Base-by-base conservation (phyloP, 2,888 invertebrate species). In the Campoletis raptor region DNA sequence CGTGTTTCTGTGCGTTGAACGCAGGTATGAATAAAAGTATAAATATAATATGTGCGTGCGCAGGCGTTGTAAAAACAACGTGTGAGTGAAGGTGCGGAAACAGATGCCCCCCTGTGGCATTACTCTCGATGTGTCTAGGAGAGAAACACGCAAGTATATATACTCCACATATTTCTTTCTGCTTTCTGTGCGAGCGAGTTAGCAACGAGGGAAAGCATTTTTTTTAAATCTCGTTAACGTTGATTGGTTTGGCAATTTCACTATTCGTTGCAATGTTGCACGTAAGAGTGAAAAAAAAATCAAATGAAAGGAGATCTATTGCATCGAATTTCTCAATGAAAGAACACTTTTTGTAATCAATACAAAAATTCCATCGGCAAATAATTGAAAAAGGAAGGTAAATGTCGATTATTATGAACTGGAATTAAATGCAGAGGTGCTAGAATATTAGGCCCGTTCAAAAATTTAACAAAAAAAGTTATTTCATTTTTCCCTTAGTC, bases 21-120 rank as follows among this genome's bases (percentile, higher is more conserved):
- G 79, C 21, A 64, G 64, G 52, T 70, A 80, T 42, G 67, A 85
- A 45, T 48, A 52, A 57, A 61, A 61, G 76, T 76, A 80, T 61
- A 57, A n/a, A 48, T 52, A 64, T 21, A 52, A 57, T 37, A 24
- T 67, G 42, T 78, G 64, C 67, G 40, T 36, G 69, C 21, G 21
- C 24, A 52, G 66, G 77, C 52, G 78, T 64, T 61, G 57, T 37
- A 76, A n/a, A 64, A 45, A 74, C 64, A 77, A 45, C 69, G 57
- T 70, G 76, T 48, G 77, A 77, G 81, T 69, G 77, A 73, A 81
- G 81, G 85, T 81, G 81, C 85, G 85, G 85, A 85, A 85, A 81
- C 85, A 81, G 85, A 85, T 81, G 78, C 81, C 61, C 82, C 82
- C 42, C 69, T 42, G 40, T 18, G 61, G 81, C 74, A 69, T 85